Evolutionary conservation across 1,140 invertebrate genomes (phyloP), one percentile per base, ranked within the genome.

Genomic region (Neotoxoptera formosana): DNA sequence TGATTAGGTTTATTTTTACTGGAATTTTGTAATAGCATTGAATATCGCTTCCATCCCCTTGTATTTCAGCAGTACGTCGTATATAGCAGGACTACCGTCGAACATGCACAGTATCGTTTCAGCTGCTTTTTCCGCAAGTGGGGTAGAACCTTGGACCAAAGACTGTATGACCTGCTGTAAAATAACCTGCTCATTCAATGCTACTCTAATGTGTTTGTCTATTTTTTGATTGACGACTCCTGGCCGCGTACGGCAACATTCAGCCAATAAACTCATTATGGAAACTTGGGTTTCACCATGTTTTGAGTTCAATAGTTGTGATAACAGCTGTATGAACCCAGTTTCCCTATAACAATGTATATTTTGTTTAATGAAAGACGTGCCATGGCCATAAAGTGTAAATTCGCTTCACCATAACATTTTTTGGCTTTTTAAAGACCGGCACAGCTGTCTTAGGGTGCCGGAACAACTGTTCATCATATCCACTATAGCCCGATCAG

Each of bases 391-490:
- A 76, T n/a, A 17, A 76, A 30, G 4, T 76, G 14, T 76, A n/a
- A 30, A 76, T 76, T n/a, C 4, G 4, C 30, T 67, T 45, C 21
- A 93, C 91, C 91, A 84, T 21, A 93, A 53, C 30, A 56, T 11
- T 93, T 86, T 23, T 53, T 83, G 91, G 36, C 91, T 56, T 51
- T 93, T 93, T 14, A 36, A n/a, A 8, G 91, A 93, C 41, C 51
- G 84, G 17, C 91, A 93, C 17, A 93, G 30, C 1, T 45, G n/a
- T 53, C 21, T 11, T 23, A 93, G 8, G 0, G 25, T 90, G 8
- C 34, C 34, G 41, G 53, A 30, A 45, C 89, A 90, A 0, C 14
- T 47, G 23, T 17, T 90, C 14, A 90, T 25, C 17, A 90, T n/a
- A n/a, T 8, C 0, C 17, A 45, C 53, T 17, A 17, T n/a, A 17